These are phyloP conservation scores for Limonius californicus DNA, from an alignment of 1,140 invertebrate species.

Conservation along the genomic window DNA sequence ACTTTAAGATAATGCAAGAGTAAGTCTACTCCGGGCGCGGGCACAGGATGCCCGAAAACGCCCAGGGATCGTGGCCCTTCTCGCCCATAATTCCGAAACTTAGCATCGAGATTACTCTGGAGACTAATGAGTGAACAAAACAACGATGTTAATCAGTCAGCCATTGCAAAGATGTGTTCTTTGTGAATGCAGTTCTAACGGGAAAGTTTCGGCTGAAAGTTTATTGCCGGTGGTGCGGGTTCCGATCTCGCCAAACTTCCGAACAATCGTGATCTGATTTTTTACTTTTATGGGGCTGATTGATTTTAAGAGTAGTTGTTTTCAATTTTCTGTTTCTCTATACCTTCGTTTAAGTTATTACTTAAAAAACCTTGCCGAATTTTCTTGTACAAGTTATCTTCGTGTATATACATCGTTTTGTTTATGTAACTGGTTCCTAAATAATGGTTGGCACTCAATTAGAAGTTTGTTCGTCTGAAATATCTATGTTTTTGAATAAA, in stretches of 20 bases:
- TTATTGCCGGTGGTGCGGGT: background rate
- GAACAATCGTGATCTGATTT: constrained; percentile 26
- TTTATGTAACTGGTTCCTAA: no score
- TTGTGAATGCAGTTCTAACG: constrained; percentile 15
- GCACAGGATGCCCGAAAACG: background rate
- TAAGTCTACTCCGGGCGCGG: constrained; percentile 14
- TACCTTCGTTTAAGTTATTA: no score
- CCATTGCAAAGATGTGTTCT: constrained; percentile 28
- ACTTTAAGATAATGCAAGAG: constrained; percentile 23
- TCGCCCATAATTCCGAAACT: constrained; percentile 27
- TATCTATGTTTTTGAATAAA: no score
- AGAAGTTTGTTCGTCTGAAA: no score
- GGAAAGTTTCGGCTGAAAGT: constrained; percentile 20
- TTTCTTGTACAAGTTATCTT: no score
- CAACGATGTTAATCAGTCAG: constrained; percentile 35
- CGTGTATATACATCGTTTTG: no score
- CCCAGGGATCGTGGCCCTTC: constrained; percentile 17
- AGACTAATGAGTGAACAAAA: constrained; percentile 33
- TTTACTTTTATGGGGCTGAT: constrained; percentile 15
- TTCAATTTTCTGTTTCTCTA: background rate
- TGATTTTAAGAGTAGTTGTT: constrained; percentile 22
- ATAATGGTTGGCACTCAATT: no score
- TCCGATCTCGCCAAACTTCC: constrained; percentile 20
- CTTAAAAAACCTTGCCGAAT: no score
- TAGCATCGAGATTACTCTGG: constrained; percentile 26